Conservation (phyloP, 92 coral and sea anemone species). For the Palythoa grandis region DNA sequence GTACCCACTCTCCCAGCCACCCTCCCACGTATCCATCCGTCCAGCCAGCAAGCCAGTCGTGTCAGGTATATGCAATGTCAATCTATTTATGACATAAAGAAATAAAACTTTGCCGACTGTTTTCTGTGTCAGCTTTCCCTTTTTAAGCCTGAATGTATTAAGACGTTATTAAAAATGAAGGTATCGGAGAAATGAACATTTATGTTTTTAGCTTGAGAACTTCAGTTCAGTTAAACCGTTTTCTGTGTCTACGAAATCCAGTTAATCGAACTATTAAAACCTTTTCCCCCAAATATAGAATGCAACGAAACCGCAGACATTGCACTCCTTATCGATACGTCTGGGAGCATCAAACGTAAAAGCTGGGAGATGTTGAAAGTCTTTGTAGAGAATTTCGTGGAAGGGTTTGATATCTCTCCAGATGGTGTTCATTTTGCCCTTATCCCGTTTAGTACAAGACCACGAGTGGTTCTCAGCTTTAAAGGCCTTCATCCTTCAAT, state of each 20-base stretch:
- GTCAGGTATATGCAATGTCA: too few species aligned
- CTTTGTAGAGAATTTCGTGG: slow-evolving; percentile 25
- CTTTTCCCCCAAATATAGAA: neutral
- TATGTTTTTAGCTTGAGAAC: neutral
- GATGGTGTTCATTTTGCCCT: slow-evolving; percentile 29
- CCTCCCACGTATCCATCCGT: too few species aligned
- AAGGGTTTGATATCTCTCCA: slow-evolving; percentile 9
- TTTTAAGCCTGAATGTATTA: too few species aligned
- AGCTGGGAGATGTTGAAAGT: slow-evolving; percentile 14
- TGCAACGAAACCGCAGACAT: slow-evolving; percentile 36
- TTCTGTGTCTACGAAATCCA: neutral
- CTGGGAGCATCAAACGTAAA: slow-evolving; percentile 29
- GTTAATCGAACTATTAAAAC: neutral
- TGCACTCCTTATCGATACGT: slow-evolving; percentile 36
- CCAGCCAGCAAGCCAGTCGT: too few species aligned
- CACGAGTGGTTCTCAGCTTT: slow-evolving; percentile 19
- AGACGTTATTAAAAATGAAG: too few species aligned
- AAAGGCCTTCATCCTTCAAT: neutral
- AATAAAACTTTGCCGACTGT: too few species aligned
- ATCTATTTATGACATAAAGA: too few species aligned
- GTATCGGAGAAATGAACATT: too few species aligned
- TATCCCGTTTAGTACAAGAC: slow-evolving; percentile 19
- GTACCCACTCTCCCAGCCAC: too few species aligned
- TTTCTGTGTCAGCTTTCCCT: too few species aligned
- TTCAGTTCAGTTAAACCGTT: neutral